Evolutionary conservation across 2,888 invertebrate genomes (phyloP), one percentile per base, ranked within the genome.

Genomic region (Heliconius hortense): DNA sequence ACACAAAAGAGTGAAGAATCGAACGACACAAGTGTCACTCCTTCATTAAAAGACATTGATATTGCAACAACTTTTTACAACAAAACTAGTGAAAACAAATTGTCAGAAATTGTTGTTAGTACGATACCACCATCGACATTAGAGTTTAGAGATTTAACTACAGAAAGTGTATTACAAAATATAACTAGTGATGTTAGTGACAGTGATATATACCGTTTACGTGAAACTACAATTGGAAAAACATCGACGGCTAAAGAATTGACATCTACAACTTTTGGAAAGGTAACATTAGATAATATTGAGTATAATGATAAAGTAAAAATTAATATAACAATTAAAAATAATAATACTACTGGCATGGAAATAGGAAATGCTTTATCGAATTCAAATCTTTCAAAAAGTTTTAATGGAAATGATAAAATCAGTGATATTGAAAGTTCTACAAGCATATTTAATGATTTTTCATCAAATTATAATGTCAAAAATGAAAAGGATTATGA

Each of bases 1-100:
- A 78, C 56, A 62, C 43, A 15, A 63, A 71, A 59, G 73, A 83
- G 79, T 79, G 82, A 81, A 73, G 81, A 77, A 63, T 78, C 81
- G 76, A 82, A 77, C 67, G 79, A 81, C 48, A 64, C 8, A 43
- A 75, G 28, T 62, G 18, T 13, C 56, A 70, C 63, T 56, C 31
- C 64, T 24, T n/a, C 56, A 31, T 73, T 64, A 73, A 75, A 79
- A 62, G 66, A 79, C 39, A 48, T 74, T 67, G 75, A 73, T 66
- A 26, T 66, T 24, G 68, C 71, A 31, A 74, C 77, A 28, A 63
- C 31, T 21, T 66, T 66, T 69, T 76, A n/a, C 67, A 60, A 66
- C 67, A 43, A 76, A 62, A 75, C 48, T 56, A 67, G 39, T 64
- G 56, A 35, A 67, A 69, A 26, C 26, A 56, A 75, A 48, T 66